A percentile compares a stretch with the other conserved stretches of the same genome.
Evolutionary conservation across 2,888 invertebrate genomes (phyloP).

Genomic region (Resseliella maxima): DNA sequence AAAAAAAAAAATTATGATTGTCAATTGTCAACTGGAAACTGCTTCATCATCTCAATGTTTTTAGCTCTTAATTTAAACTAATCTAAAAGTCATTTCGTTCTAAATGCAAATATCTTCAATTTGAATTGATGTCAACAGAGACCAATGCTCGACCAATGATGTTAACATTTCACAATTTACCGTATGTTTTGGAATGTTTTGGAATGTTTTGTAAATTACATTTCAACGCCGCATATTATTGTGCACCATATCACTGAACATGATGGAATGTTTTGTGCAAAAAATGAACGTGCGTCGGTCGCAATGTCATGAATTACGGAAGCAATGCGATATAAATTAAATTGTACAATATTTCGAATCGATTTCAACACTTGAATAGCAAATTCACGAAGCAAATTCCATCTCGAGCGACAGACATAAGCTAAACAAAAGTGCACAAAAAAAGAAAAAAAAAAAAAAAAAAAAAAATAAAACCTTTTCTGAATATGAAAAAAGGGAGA

Average conservation of each 20-base stretch:
- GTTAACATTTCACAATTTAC: background rate
- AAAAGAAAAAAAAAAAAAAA: background rate
- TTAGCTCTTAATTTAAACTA: constrained; percentile 29
- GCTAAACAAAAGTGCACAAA: background rate
- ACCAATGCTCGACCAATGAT: background rate
- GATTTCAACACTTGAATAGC: background rate
- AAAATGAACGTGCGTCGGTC: background rate
- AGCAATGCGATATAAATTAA: constrained; percentile 35
- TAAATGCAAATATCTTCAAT: constrained; percentile 43
- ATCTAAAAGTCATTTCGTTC: constrained; percentile 54
- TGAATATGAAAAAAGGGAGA: background rate
- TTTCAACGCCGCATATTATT: background rate
- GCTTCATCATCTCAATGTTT: background rate
- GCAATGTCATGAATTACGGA: constrained; percentile 5
- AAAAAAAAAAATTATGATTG: too few species aligned
- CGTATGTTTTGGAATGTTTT: too few species aligned
- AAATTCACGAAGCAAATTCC: background rate
- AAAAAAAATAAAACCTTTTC: background rate
- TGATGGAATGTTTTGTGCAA: constrained; percentile 33
- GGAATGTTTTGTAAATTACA: background rate
- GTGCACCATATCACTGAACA: background rate
- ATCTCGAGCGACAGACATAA: background rate
- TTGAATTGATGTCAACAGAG: background rate
- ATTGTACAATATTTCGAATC: constrained; percentile 33
- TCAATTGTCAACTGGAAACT: background rate